Percentiles rank a stretch among this genome's conserved stretches.
Conservation (phyloP, 2,888 invertebrate species). For the Melikaiella ostensackeni region DNA sequence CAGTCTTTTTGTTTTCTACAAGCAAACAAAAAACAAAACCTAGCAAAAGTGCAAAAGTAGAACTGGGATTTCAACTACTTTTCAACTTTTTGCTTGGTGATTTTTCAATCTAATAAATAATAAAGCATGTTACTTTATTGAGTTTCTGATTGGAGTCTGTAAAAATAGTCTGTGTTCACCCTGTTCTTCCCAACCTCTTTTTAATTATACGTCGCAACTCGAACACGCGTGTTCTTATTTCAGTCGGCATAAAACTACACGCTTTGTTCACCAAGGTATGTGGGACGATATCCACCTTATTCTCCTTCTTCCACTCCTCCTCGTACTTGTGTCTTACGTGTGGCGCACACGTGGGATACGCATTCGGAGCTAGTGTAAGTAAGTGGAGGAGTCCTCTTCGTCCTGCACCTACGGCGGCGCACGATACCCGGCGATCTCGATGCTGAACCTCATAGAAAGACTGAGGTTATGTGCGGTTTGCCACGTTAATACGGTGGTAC, state of each 20-base stretch:
- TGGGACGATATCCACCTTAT: conserved; percentile 63
- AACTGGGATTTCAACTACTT: not conserved
- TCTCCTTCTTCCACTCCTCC: conserved; percentile 55
- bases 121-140: not conserved
- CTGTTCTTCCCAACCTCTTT: conserved; percentile 48
- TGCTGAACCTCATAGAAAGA: conserved; percentile 65
- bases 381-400: conserved; percentile 54
- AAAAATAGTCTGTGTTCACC: conserved; percentile 38
- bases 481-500: conserved; percentile 63
- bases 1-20: not conserved
- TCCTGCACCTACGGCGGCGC: conserved; percentile 58
- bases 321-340: conserved; percentile 44
- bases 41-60: too few relatives aligned
- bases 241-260: conserved; percentile 50
- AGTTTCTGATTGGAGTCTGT: not conserved
- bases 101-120: not conserved
- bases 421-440: conserved; percentile 56
- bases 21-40: not conserved
- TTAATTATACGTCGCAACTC: conserved; percentile 52
- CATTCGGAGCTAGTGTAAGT: conserved; percentile 46
- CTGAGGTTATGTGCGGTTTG: conserved; percentile 62
- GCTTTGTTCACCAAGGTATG: conserved; percentile 65
- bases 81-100: not conserved
- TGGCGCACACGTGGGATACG: conserved; percentile 45
- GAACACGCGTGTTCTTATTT: conserved; percentile 51